Base-by-base conservation (phyloP, 2,888 invertebrate species). In the Physocephala rufipes region DNA sequence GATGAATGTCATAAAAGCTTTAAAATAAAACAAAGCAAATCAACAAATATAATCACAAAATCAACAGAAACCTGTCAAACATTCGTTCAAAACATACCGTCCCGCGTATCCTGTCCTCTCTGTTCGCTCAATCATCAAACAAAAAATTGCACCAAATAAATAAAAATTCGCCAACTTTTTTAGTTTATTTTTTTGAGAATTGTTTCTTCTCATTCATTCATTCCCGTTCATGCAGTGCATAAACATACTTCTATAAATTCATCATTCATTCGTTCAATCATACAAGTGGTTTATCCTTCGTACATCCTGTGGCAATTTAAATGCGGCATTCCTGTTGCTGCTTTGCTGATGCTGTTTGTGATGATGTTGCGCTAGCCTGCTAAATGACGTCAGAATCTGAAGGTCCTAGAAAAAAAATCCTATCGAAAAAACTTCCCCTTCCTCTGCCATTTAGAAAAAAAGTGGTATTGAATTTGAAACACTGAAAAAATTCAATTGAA, bases 251-350 rank as follows among this genome's bases (percentile, higher is more conserved):
- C 4, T 9, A 36, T 36, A 36, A 36, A 36, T 9, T 36, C 36
- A 36, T 36, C 36, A 36, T 58, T 13, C 26, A 0, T 28, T 21
- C 55, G 71, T 70, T 75, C 81, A 81, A 81, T 82, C 82, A 78
- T 76, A 81, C 81, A 81, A 81, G 82, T 82, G 81, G 78, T 78
- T 75, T 72, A 70, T 70, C 68, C 36, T 36, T 36, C 36, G 36
- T 7, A 71, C 71, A 67, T 72, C 58, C 64, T 49, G 64, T 15
- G 64, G 64, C 58, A 47, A 26, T 51, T 36, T 70, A 28, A 53
- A 5, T 53, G 51, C 49, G 49, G 45, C 28, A 59, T 28, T 59
- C 59, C 26, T 59, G 59, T 55, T 59, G 16, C 16, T 28, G 66
- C n/a, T 51, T 19, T 24, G 58, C 13, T 58, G 47, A 2, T 45